phyloP scores from a whole-genome alignment of 2,888 invertebrate genomes.

The Lepidocyrtoides sp. region DNA sequence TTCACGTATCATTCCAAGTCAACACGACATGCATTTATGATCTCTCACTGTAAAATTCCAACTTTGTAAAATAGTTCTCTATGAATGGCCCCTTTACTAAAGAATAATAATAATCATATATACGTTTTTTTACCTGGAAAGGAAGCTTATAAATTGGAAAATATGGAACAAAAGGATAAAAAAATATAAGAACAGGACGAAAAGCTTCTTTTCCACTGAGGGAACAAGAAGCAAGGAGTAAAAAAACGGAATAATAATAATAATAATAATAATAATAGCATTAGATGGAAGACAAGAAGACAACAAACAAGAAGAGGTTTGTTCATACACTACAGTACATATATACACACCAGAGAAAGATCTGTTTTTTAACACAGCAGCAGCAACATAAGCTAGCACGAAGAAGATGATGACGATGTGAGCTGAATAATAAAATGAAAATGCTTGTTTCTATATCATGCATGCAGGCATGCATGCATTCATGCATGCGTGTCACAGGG shows the following conservation, averaged over 20 bases:
- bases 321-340: not conserved
- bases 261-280: too few relatives aligned
- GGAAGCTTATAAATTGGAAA: conserved; percentile 9
- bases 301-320: not conserved
- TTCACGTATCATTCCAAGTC: too few relatives aligned
- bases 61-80: too few relatives aligned
- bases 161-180: conserved; percentile 2
- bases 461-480: conserved; percentile 28
- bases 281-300: not conserved
- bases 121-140: not conserved
- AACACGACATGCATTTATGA: too few relatives aligned
- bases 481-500: conserved; percentile 2
- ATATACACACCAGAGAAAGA: not conserved
- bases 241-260: conserved; percentile 7
- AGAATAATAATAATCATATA: too few relatives aligned
- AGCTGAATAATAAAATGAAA: conserved; percentile 26
- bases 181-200: not conserved
- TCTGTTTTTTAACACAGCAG: too few relatives aligned
- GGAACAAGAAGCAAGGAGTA: not conserved
- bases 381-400: too few relatives aligned
- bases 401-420: too few relatives aligned
- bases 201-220: not conserved
- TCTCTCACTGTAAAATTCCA: too few relatives aligned
- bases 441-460: conserved; percentile 19
- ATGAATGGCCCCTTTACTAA: not conserved